These are phyloP conservation scores for Halocynthia roretzi DNA, from an alignment of 23 tunicate species.

Conservation along the genomic window DNA sequence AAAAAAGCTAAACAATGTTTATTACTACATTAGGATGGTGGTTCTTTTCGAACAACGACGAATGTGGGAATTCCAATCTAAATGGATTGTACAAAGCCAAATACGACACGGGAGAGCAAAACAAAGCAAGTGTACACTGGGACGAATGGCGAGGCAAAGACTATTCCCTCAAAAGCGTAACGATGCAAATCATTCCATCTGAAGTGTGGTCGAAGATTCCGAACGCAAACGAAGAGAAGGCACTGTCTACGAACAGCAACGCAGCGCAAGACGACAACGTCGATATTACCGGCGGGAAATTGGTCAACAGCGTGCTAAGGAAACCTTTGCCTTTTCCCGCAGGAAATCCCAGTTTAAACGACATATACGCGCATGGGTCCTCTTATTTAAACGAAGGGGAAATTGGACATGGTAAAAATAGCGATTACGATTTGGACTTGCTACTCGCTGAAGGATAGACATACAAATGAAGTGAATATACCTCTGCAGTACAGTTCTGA, in stretches of 20 bases:
- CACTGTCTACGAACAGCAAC: not conserved
- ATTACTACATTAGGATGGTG: constrained; percentile 70
- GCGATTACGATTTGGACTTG: too few relatives aligned
- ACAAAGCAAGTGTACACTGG: constrained; percentile 17
- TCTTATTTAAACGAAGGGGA: too few relatives aligned
- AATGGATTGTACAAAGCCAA: constrained; percentile 50
- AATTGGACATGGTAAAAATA: too few relatives aligned
- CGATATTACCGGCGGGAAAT: too few relatives aligned
- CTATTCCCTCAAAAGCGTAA: constrained; percentile 43
- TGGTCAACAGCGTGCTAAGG: too few relatives aligned
- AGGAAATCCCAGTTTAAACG: too few relatives aligned
- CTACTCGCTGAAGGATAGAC: too few relatives aligned
- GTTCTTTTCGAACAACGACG: constrained; percentile 32
- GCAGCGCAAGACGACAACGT: not conserved
- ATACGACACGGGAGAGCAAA: not conserved
- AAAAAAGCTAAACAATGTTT: not conserved
- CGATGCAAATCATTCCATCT: constrained; percentile 73
- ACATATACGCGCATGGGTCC: too few relatives aligned
- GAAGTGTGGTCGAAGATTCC: constrained; percentile 26
- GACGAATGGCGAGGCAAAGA: constrained; percentile 54
- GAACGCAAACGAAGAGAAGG: not conserved
- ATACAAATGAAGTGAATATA: too few relatives aligned
- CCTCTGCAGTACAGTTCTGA: too few relatives aligned
- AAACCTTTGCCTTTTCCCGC: too few relatives aligned
- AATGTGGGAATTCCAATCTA: constrained; percentile 80